Percentiles rank a stretch among this genome's conserved stretches.
phyloP scores from a whole-genome alignment of 2,113 vertebrate genomes.

The Halcyon malimbica region DNA sequence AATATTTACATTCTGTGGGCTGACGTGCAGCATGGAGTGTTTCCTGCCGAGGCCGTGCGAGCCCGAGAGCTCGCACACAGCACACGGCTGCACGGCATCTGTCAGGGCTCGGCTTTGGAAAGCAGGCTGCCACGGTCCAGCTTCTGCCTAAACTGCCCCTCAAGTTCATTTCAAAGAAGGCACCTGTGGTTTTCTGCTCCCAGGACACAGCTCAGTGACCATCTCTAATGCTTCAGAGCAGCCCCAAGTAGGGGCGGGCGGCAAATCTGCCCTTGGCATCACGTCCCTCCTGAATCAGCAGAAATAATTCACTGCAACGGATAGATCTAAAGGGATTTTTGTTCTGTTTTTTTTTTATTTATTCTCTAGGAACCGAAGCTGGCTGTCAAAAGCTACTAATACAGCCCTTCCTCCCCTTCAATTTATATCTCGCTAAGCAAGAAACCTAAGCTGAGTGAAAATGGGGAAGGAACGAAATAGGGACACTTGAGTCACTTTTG shows the following conservation, averaged over 20 bases:
- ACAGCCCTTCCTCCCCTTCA: background rate
- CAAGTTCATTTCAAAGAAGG: background rate
- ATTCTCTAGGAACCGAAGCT: background rate
- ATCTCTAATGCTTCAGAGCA: background rate
- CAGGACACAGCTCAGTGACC: background rate
- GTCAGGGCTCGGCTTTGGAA: background rate
- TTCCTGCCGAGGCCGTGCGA: background rate
- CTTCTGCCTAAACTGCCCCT: background rate
- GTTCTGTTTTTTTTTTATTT: background rate
- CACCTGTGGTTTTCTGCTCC: background rate
- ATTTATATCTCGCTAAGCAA: background rate
- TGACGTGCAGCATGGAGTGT: background rate
- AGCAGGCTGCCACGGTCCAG: background rate
- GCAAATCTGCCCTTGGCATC: background rate
- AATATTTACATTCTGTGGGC: conserved; percentile 63
- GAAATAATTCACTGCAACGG: background rate
- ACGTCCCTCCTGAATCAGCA: background rate
- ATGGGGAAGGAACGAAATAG: background rate
- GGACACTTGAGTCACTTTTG: background rate
- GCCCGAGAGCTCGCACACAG: background rate
- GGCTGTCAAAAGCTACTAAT: background rate
- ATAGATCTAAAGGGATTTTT: background rate
- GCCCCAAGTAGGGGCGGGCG: background rate
- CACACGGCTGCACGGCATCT: background rate
- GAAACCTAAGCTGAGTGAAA: background rate